Evolutionary conservation across 2,888 invertebrate species (phyloP).

Genomic region (Euclidia mi): DNA sequence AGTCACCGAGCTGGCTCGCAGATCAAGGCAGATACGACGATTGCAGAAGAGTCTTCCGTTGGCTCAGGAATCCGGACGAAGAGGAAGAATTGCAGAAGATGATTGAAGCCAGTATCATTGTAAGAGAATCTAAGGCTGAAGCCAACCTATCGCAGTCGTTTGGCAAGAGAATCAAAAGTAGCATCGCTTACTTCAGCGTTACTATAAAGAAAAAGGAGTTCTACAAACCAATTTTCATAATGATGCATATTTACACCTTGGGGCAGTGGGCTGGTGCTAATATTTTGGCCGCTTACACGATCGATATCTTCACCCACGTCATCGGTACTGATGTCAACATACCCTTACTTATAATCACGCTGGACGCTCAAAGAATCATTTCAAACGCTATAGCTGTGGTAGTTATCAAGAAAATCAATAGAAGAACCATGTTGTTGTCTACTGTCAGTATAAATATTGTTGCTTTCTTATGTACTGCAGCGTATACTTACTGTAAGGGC

Average conservation of each 20-base stretch:
- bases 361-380: constrained; percentile 68
- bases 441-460: constrained; percentile 62
- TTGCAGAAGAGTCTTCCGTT: constrained; percentile 86
- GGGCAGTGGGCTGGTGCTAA: constrained; percentile 72
- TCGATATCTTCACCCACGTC: constrained; percentile 65
- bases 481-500: constrained; percentile 64
- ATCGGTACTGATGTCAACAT: constrained; percentile 64
- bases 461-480: constrained; percentile 63
- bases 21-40: constrained; percentile 86
- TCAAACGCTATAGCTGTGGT: constrained; percentile 65
- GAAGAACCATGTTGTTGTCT: constrained; percentile 66
- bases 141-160: constrained; percentile 56
- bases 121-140: constrained; percentile 63
- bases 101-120: constrained; percentile 69
- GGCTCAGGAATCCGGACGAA: constrained; percentile 84
- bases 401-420: constrained; percentile 66
- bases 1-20: constrained; percentile 91
- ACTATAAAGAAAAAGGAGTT: constrained; percentile 70
- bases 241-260: constrained; percentile 70
- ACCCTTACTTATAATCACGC: constrained; percentile 62
- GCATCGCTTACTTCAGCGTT: constrained; percentile 47
- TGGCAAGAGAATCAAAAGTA: constrained; percentile 42
- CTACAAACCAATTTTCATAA: constrained; percentile 73
- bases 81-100: constrained; percentile 75
- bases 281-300: constrained; percentile 67